Base-by-base conservation (phyloP, 2,797 vertebrate genomes). In the Dromococcyx pavoninus region DNA sequence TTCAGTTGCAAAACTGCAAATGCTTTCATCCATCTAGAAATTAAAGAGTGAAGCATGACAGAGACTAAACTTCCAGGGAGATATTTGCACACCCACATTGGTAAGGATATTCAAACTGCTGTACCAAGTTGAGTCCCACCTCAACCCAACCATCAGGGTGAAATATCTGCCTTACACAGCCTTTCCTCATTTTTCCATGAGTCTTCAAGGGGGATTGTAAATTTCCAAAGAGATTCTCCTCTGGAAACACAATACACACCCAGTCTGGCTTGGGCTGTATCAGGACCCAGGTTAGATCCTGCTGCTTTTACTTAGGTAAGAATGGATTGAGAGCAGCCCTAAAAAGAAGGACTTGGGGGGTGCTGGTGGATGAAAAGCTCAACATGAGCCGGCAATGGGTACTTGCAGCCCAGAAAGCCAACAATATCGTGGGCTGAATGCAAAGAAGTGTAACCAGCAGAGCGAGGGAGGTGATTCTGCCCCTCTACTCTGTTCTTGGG, bases 161-260 rank as follows among this genome's bases (percentile, higher is more conserved):
- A 13, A 22, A 9, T 3, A 0, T 53, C 30, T 46, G 28, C 66
- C 54, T 66, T 25, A 12, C 0, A 1, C 7, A 28, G 12, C 23
- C 24, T 66, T 84, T 69, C 30, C n/a, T 61, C 2, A 1, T 12
- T 1, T 64, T 46, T 22, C 15, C 28, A 3, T 0, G 0, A 57
- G 11, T 18, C n/a, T 6, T 2, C 32, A 33, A 54, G 33, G 32
- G 17, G 19, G 14, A 58, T 13, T 3, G 21, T 13, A 3, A 9
- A 37, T 64, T 33, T 74, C 72, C 37, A 73, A 71, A 7, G 23
- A 46, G 41, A 53, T 71, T 58, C 33, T 86, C 6, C 17, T 17
- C 37, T 50, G 61, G 72, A 83, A 74, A 21, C 10, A 13, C 9
- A 18, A 4, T 3, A 24, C 5, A 11, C 25, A 22, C 8, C 11